Conservation (phyloP, 1,140 invertebrate species). For the Drosophila lacertosa region DNA sequence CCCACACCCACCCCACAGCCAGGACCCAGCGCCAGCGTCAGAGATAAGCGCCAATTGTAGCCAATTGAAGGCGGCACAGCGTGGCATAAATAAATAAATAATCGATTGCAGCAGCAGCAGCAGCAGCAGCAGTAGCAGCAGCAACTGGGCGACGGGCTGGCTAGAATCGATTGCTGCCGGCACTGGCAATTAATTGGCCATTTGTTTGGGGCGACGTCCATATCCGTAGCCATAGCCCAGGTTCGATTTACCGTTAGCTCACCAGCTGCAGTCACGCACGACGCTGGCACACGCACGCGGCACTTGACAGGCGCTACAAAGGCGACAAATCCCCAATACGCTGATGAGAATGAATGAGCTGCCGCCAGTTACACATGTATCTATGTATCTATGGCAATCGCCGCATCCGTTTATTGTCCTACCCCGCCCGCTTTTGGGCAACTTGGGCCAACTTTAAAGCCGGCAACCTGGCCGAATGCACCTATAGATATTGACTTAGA, state of each 20-base stretch:
- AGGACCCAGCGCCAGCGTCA: constrained; percentile 10
- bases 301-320: constrained; percentile 59
- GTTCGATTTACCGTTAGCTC: neutral
- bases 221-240: constrained; percentile 24
- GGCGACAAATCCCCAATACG: constrained; percentile 76
- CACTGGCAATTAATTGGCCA: constrained; percentile 74
- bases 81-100: constrained; percentile 80
- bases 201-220: constrained; percentile 55
- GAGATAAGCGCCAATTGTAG: constrained; percentile 75
- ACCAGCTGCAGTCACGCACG: constrained; percentile 36
- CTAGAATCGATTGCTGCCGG: constrained; percentile 15
- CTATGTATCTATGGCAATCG: neutral
- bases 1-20: too few relatives aligned
- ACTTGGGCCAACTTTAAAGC: constrained; percentile 33
- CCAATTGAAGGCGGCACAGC: constrained; percentile 66
- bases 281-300: constrained; percentile 43
- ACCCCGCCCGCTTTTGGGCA: constrained; percentile 9
- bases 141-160: neutral
- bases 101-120: constrained; percentile 57
- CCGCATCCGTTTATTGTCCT: too few relatives aligned
- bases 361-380: constrained; percentile 39
- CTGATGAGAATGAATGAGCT: constrained; percentile 79
- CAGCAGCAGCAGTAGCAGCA: constrained; percentile 5
- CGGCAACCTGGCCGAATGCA: constrained; percentile 1
- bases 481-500: neutral